phyloP scores from a whole-genome alignment of 2,113 vertebrate species.

The Mesitornis unicolor region DNA sequence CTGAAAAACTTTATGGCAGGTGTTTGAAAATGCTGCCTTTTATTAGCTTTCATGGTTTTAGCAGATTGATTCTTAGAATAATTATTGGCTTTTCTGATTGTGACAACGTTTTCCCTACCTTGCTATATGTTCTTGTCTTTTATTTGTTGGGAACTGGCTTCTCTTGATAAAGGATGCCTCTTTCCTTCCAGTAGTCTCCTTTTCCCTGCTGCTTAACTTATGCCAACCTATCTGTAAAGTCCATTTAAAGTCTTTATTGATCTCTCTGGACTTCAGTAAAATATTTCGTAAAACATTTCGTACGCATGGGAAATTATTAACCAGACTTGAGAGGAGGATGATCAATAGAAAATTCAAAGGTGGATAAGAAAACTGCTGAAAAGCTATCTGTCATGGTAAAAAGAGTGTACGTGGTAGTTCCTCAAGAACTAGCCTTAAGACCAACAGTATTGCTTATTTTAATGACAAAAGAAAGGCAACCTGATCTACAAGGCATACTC shows the following conservation, averaged over 20 bases:
- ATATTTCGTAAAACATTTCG: too few species aligned
- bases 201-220: not conserved
- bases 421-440: not conserved
- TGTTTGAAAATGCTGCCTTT: not conserved
- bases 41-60: not conserved
- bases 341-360: not conserved
- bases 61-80: not conserved
- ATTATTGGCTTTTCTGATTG: not conserved
- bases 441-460: not conserved
- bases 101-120: not conserved
- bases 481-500: not conserved
- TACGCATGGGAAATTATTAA: not conserved
- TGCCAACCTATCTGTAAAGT: not conserved
- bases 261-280: not conserved
- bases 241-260: not conserved
- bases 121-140: not conserved
- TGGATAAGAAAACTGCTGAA: not conserved
- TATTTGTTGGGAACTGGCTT: not conserved
- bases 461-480: not conserved
- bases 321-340: not conserved
- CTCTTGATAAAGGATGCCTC: not conserved
- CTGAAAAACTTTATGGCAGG: not conserved
- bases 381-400: not conserved
- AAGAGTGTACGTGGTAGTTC: rapidly evolving
- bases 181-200: not conserved